phyloP scores from a whole-genome alignment of 2,797 vertebrate species.

The Oreochromis mossambicus region DNA sequence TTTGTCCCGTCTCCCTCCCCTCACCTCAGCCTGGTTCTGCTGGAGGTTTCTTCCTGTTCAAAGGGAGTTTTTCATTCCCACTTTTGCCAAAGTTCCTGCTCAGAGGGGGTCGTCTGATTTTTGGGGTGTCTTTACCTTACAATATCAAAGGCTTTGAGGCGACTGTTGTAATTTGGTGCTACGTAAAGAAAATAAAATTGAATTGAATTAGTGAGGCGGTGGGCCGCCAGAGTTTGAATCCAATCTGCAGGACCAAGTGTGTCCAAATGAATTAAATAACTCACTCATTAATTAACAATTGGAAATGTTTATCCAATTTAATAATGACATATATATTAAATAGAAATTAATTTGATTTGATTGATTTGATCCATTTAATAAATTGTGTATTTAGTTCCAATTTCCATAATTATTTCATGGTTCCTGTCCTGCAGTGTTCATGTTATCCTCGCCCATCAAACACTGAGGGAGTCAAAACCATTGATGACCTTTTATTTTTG shows the following conservation, averaged over 20 bases:
- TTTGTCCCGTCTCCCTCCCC: neutral
- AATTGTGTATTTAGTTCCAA: neutral
- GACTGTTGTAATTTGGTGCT: neutral
- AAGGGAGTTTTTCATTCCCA: neutral
- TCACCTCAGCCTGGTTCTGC: neutral
- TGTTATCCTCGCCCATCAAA: neutral
- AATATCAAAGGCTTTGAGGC: accelerated
- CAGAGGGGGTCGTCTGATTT: no score
- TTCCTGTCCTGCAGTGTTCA: neutral
- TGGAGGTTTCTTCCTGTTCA: neutral
- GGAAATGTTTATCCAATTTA: neutral
- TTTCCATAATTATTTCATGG: neutral
- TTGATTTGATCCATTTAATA: neutral
- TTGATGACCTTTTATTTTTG: neutral
- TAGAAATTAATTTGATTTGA: neutral
- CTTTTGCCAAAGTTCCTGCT: accelerated
- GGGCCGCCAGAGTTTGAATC: accelerated
- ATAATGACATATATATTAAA: neutral
- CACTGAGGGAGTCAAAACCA: neutral
- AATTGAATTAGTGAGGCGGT: neutral
- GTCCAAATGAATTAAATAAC: neutral
- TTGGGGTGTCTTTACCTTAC: neutral
- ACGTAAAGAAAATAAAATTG: neutral
- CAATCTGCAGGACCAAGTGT: neutral
- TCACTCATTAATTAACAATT: neutral